Evolutionary conservation across 2,113 vertebrate genomes (phyloP).

Genomic region (Sceloporus tristichus): DNA sequence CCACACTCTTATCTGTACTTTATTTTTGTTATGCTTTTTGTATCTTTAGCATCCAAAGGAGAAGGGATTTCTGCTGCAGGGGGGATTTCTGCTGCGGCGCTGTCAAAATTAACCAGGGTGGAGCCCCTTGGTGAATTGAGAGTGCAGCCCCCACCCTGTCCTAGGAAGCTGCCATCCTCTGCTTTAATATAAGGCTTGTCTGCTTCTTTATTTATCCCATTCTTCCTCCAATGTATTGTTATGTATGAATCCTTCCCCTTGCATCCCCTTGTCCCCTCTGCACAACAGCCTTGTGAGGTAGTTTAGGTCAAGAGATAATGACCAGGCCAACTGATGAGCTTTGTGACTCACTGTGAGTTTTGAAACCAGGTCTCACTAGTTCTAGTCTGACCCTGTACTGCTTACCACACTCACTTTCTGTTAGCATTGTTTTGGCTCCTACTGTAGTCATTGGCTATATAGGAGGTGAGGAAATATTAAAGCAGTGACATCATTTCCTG

Average conservation of each 20-base stretch:
- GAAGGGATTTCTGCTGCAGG: too few species aligned
- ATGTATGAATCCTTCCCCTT: too few species aligned
- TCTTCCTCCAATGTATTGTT: neutral
- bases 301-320: neutral
- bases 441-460: neutral
- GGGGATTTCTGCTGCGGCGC: too few species aligned
- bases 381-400: neutral
- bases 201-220: neutral
- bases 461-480: neutral
- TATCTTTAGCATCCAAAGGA: too few species aligned
- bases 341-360: neutral
- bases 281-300: neutral
- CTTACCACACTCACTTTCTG: neutral
- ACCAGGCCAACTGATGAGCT: neutral
- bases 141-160: too few species aligned
- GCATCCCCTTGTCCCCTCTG: neutral
- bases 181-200: neutral
- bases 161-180: too few species aligned
- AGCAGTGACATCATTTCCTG: neutral
- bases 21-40: too few species aligned
- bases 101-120: too few species aligned
- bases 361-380: neutral
- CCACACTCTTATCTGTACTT: too few species aligned
- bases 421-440: neutral
- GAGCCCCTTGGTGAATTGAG: too few species aligned